Base-by-base conservation (phyloP, 92 coral and sea anemone species). In the Porites divaricata region DNA sequence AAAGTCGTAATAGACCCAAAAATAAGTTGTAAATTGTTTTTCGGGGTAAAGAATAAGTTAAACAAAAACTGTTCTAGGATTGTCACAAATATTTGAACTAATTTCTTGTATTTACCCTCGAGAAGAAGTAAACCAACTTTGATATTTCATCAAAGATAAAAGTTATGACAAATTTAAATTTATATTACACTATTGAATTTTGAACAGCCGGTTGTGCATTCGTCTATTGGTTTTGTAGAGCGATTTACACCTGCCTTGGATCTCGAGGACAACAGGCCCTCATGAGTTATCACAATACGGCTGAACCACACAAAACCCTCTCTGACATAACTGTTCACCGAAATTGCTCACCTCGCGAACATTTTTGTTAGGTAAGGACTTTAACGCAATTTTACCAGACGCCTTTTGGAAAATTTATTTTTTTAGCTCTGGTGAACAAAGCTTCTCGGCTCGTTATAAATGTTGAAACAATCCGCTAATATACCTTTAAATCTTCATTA, bases 141-240 rank as follows among this genome's bases (percentile, higher is more conserved):
- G 15, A 78, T 65, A 13, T 69, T 11, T 4, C 76, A 45, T 69
- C 25, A 35, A 52, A 72, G 56, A 52, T 54, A 2, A 56, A 54
- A 17, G 35, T 56, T 16, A 22, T 53, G 61, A 26, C 1, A 80
- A 21, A 80, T 70, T 80, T 54, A 35, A 80, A 12, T 57, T 53
- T 9, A 66, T 26, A 23, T 65, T 49, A 48, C 41, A 52, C 4
- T 58, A 67, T 65, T 28, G 19, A 68, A 35, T 56, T 67, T 11
- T 69, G 74, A 68, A 53, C 68, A 59, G 28, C 25, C 20, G 62
- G 57, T 54, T 80, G 66, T 69, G 63, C 84, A 53, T 79, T 79
- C 74, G 64, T 15, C 65, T 79, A 57, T 63, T 79, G 12, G 75
- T 53, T 66, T 66, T 20, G 58, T 11, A 64, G 73, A 65, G 17